Conservation (phyloP, 2,888 invertebrate species). For the Chymomyza caudatula region DNA sequence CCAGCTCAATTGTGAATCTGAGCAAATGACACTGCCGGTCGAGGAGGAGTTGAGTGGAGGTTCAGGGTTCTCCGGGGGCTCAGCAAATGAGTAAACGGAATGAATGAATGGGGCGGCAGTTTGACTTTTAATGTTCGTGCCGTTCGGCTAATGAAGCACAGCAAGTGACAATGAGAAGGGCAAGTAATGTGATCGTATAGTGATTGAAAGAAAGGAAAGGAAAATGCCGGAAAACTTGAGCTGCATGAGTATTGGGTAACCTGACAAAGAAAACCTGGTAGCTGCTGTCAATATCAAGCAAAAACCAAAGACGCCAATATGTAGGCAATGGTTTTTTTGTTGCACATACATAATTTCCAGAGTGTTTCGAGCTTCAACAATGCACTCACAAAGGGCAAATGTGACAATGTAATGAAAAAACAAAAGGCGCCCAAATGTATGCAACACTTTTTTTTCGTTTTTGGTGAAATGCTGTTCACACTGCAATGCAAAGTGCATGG, state of each 20-base stretch:
- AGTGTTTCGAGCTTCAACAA: not conserved
- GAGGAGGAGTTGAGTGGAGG: not conserved
- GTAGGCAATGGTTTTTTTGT: not conserved
- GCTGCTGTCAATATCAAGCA: no score
- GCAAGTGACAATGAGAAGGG: not conserved
- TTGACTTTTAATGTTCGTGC: not conserved
- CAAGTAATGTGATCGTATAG: not conserved
- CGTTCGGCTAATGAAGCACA: not conserved
- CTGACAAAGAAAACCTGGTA: not conserved
- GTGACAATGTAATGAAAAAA: not conserved
- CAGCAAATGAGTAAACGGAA: slow-evolving; percentile 17
- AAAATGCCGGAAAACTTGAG: not conserved
- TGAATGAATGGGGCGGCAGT: not conserved
- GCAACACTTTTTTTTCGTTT: not conserved
- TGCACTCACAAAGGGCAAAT: not conserved
- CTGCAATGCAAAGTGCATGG: slow-evolving; percentile 16
- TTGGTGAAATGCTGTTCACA: slow-evolving; percentile 1
- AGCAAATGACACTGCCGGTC: not conserved
- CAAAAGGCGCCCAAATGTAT: not conserved
- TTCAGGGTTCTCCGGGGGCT: not conserved
- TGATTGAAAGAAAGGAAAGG: not conserved
- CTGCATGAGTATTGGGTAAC: not conserved
- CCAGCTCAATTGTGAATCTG: not conserved
- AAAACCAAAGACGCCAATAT: not conserved
- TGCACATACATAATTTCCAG: not conserved